Evolutionary conservation across 2,113 vertebrate species (phyloP), one percentile per base, ranked within the genome.

Genomic region (Eidolon helvum): DNA sequence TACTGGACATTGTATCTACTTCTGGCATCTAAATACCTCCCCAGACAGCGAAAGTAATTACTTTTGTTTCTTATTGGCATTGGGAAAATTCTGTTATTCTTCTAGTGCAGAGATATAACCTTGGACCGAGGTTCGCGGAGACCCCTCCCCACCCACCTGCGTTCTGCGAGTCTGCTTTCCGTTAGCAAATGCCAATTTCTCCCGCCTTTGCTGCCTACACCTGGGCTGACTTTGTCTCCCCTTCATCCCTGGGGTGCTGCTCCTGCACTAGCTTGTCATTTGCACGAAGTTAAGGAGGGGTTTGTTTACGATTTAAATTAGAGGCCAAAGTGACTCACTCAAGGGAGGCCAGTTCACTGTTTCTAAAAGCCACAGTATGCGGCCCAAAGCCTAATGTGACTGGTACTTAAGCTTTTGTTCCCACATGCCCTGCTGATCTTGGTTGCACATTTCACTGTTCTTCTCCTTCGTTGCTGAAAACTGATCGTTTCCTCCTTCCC

Each of bases 1-100:
- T 30, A 0, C n/a, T 33, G 48, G 33, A 72, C 10, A n/a, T 4
- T 0, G 0, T 22, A 48, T 50, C 43, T 19, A 24, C 40, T n/a
- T 82, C 1, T 11, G 26, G 48, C 15, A 82, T 55, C 61, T 68
- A 11, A 28, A 2, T 3, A 1, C 7, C 19, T 30, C 10, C 33
- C 12, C 48, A 4, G 2, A 66, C 2, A n/a, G 35, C 68, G 65
- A 24, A 61, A 5, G 22, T 57, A 5, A 26, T n/a, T 28, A 3
- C 3, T 4, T 69, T 59, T 40, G 21, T 59, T 72, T 77, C 72
- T 57, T 26, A 11, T 0, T 55, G 22, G 10, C n/a, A 1, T 3
- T 43, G 26, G 9, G 3, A 35, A 77, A 11, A 4, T 15, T 33
- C 6, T 43, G 6, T 14, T 57, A 16, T 26, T 95, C 19, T 40